Evolutionary conservation across 2,113 vertebrate species (phyloP), one percentile per base, ranked within the genome.

Genomic region (Neodon shergylaensis): DNA sequence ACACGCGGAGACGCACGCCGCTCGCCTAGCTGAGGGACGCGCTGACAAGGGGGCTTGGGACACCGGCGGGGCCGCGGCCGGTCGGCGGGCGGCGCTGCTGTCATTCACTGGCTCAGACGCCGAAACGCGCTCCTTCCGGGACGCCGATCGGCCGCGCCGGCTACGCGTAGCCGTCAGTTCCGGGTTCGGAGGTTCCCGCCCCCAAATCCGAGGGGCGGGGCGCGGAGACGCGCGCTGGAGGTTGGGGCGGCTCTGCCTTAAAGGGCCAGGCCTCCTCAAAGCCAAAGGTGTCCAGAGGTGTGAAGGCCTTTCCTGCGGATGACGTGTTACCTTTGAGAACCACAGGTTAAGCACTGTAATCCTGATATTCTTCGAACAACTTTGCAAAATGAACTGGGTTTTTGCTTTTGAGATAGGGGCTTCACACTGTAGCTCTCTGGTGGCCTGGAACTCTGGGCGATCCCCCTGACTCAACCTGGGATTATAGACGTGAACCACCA

Each of bases 161-260:
- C 65, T 0, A 39, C 61, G 44, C 17, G 3, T 3, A 36, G 65
- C 88, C 86, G 47, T 97, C 95, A 97, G 93, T 97, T 98, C 97
- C 97, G 95, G 94, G 93, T 93, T 95, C 79, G 42, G 13, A 77
- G 10, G 68, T 74, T 74, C 44, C 47, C 47, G 44, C 89, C 74
- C 68, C 70, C 10, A 0, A 26, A 36, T 13, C 3, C 24, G 54
- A n/a, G 10, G 70, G 16, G 52, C 5, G 39, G 36, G 42, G 78
- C n/a, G 10, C n/a, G 39, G n/a, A 44, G 5, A 19, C 4, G 7
- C 4, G 0, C 3, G 0, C 28, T 0, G 0, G n/a, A 9, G 0
- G 2, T 54, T 1, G 1, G 2, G n/a, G 31, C 1, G 7, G 12
- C 17, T 9, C 47, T 10, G 7, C 39, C 36, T 97, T 96, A 97